Evolutionary conservation across 1,140 invertebrate species (phyloP).

Genomic region (fruit fly (Drosophila melanogaster)): Release_6_plus_ISO1_MT NT_033777.3:7680001-7680500

Average conservation of each 20-base stretch:
- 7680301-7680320: too few species aligned
- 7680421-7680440: slow-evolving; percentile 69
- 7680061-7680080: slow-evolving; percentile 58
- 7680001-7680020: slow-evolving; percentile 58
- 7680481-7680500: slow-evolving; percentile 67
- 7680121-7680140: slow-evolving; percentile 34
- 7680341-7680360: slow-evolving; percentile 13
- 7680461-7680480: slow-evolving; percentile 61
- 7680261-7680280: too few species aligned
- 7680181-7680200: background rate
- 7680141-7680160: background rate
- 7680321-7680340: background rate
- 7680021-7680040: slow-evolving; percentile 46
- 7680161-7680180: background rate
- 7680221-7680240: too few species aligned
- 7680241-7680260: too few species aligned
- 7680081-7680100: slow-evolving; percentile 55
- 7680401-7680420: slow-evolving; percentile 34
- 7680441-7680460: slow-evolving; percentile 55
- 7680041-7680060: slow-evolving; percentile 56
- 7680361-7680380: slow-evolving; percentile 9
- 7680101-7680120: slow-evolving; percentile 74
- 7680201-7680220: background rate
- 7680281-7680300: too few species aligned
- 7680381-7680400: slow-evolving; percentile 29